Base-by-base conservation (phyloP, 2,888 invertebrate genomes). In the Melinaea marsaeus region DNA sequence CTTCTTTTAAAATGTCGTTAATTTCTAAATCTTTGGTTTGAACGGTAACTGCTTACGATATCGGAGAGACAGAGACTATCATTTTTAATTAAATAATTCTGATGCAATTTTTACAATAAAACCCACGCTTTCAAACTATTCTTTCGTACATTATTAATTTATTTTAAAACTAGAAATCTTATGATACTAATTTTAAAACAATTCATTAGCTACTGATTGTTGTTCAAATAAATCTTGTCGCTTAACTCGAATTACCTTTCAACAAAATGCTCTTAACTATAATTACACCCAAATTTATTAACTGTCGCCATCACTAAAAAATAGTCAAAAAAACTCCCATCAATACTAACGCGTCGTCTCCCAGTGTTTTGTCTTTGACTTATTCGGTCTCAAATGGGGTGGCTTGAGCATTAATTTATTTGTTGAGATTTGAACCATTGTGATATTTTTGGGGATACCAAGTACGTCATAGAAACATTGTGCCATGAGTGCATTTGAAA, bases 231-330 rank as follows among this genome's bases (percentile, higher is more conserved):
- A 87, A 87, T 87, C 79, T 76, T 76, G 55, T 71, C 74, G 69
- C 75, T 78, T 79, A 79, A 80, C 81, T 81, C 84, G 83, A 85
- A 88, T 87, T 84, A 83, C 79, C 83, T 86, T 85, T 85, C 88
- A 88, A 90, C 90, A 85, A 84, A 86, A 85, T 79, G 78, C 81
- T 79, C 76, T 74, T 74, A 76, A 78, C 81, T 83, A 83, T 88
- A 87, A 89, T 89, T 89, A 88, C 79, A 74, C 72, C 72, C 63
- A 78, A 84, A 90, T 88, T 86, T 90, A 90, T 90, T 80, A 78
- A 76, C 82, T 82, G 83, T 82, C 83, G 69, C 69, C 64, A 57
- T 66, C 68, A 67, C 63, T 71, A 72, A 72, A 72, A 72, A 72
- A 37, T 37, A 64, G 58, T 61, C 62, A 69, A 77, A 81, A 84